phyloP scores from a whole-genome alignment of 30 jellyfish, hydroid and myxozoan genomes.

The Rhopilema esculentum region DNA sequence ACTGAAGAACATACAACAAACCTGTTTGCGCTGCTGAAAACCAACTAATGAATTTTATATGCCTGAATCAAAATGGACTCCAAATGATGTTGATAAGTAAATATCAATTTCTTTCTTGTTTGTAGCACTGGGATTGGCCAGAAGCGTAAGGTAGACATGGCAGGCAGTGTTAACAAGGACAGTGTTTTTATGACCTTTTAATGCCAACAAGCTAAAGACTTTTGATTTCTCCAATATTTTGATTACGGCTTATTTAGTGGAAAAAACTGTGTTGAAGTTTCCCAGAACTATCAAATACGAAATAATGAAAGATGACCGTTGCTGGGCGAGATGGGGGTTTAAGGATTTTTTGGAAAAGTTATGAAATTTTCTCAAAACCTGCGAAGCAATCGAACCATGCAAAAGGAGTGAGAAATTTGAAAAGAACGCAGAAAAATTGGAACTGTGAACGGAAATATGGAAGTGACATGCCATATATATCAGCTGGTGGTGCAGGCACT shows the following conservation, averaged over 20 bases:
- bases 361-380: constrained; percentile 40
- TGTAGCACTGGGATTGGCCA: too few species aligned
- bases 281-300: constrained; percentile 49
- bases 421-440: constrained; percentile 31
- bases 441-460: constrained; percentile 51
- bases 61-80: too few species aligned
- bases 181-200: too few species aligned
- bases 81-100: too few species aligned
- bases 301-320: constrained; percentile 47
- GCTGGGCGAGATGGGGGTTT: constrained; percentile 43
- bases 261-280: constrained; percentile 51
- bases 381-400: constrained; percentile 51
- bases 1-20: too few species aligned
- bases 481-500: constrained; percentile 30
- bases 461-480: constrained; percentile 27
- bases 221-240: too few species aligned
- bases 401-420: constrained; percentile 1
- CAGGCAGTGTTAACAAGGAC: too few species aligned
- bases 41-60: too few species aligned
- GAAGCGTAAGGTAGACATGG: too few species aligned
- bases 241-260: constrained; percentile 50
- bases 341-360: constrained; percentile 24
- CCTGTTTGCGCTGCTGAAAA: too few species aligned
- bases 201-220: too few species aligned
- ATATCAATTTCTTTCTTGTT: too few species aligned